Evolutionary conservation across 2,797 vertebrate species (phyloP).

Genomic region (Myripristis jacobus): DNA sequence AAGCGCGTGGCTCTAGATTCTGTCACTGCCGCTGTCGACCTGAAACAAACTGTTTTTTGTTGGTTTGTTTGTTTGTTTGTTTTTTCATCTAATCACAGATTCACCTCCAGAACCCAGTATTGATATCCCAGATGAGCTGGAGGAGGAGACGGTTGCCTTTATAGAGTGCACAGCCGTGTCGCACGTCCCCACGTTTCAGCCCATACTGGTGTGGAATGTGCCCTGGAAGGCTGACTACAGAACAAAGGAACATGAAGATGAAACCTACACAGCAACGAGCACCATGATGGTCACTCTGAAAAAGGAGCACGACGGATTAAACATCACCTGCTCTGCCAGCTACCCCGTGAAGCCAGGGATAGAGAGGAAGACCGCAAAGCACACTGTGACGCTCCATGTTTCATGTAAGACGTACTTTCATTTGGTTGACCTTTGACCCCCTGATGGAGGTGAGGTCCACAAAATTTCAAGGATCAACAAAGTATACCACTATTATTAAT

Average conservation of each 20-base stretch:
- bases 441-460: no score
- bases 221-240: constrained; percentile 10
- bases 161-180: constrained; percentile 68
- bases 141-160: constrained; percentile 37
- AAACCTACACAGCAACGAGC: constrained; percentile 51
- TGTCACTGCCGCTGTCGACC: no score
- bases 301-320: constrained; percentile 49
- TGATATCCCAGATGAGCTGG: constrained; percentile 15
- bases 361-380: neutral
- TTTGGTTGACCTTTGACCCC: no score
- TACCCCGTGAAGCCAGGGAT: constrained; percentile 51
- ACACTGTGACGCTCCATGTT: constrained; percentile 33
- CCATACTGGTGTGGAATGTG: constrained; percentile 66
- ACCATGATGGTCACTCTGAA: constrained; percentile 52
- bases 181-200: constrained; percentile 64
- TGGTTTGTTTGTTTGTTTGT: no score
- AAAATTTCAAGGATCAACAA: no score
- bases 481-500: no score
- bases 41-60: no score
- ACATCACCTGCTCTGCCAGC: constrained; percentile 56
- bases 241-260: constrained; percentile 45
- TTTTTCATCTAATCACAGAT: constrained; percentile 42
- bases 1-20: no score
- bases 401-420: constrained; percentile 60
- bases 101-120: constrained; percentile 30